Percentiles rank a stretch among this genome's conserved stretches.
Evolutionary conservation across 1,140 invertebrate genomes (phyloP).

Genomic region (Ganaspis sp.): DNA sequence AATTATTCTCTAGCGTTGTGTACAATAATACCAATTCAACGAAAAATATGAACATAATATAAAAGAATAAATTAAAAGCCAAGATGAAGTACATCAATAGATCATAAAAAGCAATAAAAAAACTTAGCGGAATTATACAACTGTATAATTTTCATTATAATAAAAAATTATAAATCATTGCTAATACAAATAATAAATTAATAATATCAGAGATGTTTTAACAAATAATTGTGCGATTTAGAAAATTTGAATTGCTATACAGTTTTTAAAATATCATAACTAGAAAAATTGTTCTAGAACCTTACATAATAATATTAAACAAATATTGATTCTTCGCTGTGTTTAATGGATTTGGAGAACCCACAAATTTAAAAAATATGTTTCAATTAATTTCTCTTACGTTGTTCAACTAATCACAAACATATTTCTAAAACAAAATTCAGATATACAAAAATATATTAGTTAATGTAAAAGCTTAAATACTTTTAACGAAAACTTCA

Average conservation of each 20-base stretch:
- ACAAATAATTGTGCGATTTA: not conserved
- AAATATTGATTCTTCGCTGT: not conserved
- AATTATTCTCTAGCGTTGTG: too few relatives aligned
- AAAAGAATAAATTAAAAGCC: too few relatives aligned
- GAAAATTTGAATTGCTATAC: not conserved
- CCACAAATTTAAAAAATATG: slow-evolving; percentile 11
- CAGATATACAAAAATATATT: slow-evolving; percentile 49
- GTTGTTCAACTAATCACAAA: slow-evolving; percentile 19
- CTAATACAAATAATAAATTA: too few relatives aligned
- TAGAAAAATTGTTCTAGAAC: not conserved
- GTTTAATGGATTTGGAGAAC: not conserved
- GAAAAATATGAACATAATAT: too few relatives aligned
- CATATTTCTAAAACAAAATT: not conserved
- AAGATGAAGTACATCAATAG: too few relatives aligned
- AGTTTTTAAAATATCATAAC: not conserved
- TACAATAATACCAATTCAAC: too few relatives aligned
- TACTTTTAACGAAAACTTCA: slow-evolving; percentile 48
- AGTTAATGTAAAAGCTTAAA: slow-evolving; percentile 38
- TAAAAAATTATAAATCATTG: too few relatives aligned
- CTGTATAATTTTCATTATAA: too few relatives aligned
- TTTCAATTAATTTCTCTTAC: slow-evolving; percentile 18
- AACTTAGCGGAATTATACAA: too few relatives aligned
- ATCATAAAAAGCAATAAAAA: too few relatives aligned
- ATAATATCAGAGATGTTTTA: not conserved
- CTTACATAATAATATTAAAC: not conserved